Percentiles rank a stretch among this genome's conserved stretches.
Evolutionary conservation across 2,888 invertebrate species (phyloP).

Genomic region (Sarcophaga carnaria): DNA sequence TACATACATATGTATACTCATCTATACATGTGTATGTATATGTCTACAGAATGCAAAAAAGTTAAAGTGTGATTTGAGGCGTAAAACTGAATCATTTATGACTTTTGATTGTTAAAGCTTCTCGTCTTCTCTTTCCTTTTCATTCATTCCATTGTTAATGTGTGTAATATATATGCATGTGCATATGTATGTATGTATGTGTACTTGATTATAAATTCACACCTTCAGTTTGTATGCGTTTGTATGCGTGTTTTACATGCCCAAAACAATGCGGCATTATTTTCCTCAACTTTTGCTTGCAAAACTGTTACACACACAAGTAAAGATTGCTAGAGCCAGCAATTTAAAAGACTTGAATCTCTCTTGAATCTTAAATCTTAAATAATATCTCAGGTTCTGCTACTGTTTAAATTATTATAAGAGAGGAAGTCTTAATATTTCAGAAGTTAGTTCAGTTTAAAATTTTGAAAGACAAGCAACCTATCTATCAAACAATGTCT

Average conservation of each 20-base stretch:
- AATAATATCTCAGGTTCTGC: too few relatives aligned
- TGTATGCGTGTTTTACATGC: not conserved
- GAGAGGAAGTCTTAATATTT: not conserved
- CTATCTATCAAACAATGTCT: too few relatives aligned
- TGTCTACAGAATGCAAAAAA: not conserved
- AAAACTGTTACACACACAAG: not conserved
- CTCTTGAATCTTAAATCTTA: too few relatives aligned
- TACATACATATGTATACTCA: not conserved
- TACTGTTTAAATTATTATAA: too few relatives aligned
- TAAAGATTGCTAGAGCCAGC: not conserved
- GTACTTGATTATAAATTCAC: not conserved
- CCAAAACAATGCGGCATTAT: not conserved
- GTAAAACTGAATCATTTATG: constrained; percentile 31
- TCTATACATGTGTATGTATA: not conserved
- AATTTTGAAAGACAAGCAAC: too few relatives aligned
- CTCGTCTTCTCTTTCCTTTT: not conserved
- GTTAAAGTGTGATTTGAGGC: constrained; percentile 1
- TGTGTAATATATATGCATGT: not conserved
- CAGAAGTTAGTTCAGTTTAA: too few relatives aligned
- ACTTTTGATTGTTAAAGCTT: constrained; percentile 13
- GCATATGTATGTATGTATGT: not conserved
- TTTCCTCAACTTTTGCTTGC: not conserved
- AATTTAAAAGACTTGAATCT: not conserved
- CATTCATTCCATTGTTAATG: constrained; percentile 4
- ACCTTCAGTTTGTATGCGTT: not conserved